These are phyloP conservation scores for Notothenia rossii DNA, from an alignment of 2,113 vertebrate species.

Conservation along the genomic window DNA sequence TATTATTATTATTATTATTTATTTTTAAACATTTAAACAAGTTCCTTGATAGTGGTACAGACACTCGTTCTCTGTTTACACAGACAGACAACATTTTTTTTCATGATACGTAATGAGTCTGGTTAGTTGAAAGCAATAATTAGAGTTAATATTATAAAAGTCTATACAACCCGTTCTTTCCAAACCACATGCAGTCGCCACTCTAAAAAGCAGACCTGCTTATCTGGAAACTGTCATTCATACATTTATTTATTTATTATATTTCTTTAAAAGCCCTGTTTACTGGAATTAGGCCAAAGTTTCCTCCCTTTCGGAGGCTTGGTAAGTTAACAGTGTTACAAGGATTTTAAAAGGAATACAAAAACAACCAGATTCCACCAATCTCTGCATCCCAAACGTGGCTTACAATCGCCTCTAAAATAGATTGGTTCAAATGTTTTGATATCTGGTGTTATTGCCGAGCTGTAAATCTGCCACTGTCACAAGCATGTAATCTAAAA, in stretches of 20 bases:
- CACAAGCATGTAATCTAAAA: no score
- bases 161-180: neutral
- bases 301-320: neutral
- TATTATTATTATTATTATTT: no score
- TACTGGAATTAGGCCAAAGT: neutral
- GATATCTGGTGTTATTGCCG: no score
- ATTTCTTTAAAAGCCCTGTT: neutral
- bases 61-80: no score
- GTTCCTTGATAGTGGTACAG: no score
- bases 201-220: neutral
- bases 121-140: no score
- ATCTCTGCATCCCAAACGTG: neutral
- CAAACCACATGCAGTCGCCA: neutral
- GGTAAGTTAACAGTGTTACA: neutral
- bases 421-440: neutral
- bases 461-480: no score
- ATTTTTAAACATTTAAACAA: no score
- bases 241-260: no score
- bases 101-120: no score
- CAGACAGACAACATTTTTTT: no score
- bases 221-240: neutral
- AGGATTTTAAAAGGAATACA: neutral
- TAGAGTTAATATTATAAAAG: neutral
- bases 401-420: neutral
- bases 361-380: neutral